Conservation (phyloP, 2,888 invertebrate species). For the Leucozona laternaria region DNA sequence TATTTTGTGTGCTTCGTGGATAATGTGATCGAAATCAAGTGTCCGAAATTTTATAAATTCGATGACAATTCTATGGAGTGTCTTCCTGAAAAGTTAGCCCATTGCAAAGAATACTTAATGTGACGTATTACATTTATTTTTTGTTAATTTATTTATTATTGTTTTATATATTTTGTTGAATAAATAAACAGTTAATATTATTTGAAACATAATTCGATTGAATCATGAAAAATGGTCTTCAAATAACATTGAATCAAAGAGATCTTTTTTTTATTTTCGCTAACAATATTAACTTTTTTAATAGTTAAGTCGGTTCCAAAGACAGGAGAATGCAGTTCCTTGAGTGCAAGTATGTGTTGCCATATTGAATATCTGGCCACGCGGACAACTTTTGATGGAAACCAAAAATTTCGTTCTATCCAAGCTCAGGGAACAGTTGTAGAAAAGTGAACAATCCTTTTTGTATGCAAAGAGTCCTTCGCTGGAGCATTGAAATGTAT, state of each 20-base stretch:
- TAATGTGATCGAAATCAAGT: conserved; percentile 74
- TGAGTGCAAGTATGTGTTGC: conserved; percentile 42
- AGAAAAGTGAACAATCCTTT: conserved; percentile 65
- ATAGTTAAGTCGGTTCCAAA: conserved; percentile 48
- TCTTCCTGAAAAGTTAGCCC: conserved; percentile 71
- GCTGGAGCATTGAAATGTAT: conserved; percentile 38
- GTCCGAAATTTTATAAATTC: conserved; percentile 76
- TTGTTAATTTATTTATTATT: conserved; percentile 42
- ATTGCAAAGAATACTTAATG: conserved; percentile 48
- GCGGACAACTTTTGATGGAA: conserved; percentile 49
- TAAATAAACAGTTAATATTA: conserved; percentile 38
- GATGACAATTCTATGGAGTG: conserved; percentile 74
- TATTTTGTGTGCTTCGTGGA: conserved; percentile 76
- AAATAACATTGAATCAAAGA: conserved; percentile 11
- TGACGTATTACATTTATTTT: conserved; percentile 34
- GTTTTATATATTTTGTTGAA: conserved; percentile 34
- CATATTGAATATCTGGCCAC: conserved; percentile 52
- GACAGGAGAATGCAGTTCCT: conserved; percentile 44
- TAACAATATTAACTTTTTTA: conserved; percentile 39
- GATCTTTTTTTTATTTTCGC: conserved; percentile 35
- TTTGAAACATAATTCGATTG: conserved; percentile 5
- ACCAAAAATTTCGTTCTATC: conserved; percentile 24
- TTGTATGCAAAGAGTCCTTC: conserved; percentile 64
- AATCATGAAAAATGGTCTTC: neutral
- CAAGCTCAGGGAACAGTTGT: conserved; percentile 48